Conservation (phyloP, 2,113 vertebrate genomes). For the Crotalus helleri region DNA sequence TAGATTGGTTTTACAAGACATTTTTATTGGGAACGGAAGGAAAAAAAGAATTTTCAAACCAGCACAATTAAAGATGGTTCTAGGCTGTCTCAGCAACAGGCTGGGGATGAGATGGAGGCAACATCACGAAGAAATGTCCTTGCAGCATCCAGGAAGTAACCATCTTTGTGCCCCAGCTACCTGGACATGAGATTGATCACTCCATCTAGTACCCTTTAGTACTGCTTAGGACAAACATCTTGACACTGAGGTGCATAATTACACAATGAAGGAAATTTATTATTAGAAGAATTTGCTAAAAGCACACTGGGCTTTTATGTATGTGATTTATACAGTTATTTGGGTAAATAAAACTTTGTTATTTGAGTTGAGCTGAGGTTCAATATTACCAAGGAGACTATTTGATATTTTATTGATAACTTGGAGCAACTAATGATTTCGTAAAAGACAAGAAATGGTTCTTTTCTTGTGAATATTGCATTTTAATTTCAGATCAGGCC, state of each 20-base stretch:
- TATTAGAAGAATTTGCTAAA: neutral
- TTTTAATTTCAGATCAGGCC: slow-evolving; percentile 27
- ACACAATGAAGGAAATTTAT: neutral
- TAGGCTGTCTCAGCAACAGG: neutral
- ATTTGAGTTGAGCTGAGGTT: neutral
- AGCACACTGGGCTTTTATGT: neutral
- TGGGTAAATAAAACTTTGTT: neutral
- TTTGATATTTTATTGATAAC: neutral
- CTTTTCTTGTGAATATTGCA: neutral
- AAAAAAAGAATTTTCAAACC: neutral
- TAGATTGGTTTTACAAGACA: neutral
- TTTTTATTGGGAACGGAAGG: neutral
- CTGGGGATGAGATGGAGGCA: neutral
- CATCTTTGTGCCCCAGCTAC: neutral
- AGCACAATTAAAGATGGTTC: neutral
- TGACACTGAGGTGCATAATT: neutral
- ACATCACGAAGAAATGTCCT: neutral
- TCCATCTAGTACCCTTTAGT: neutral
- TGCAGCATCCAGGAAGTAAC: neutral
- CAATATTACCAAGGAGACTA: neutral
- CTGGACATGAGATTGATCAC: neutral
- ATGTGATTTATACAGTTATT: neutral
- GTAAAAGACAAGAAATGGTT: neutral
- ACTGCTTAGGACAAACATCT: neutral
- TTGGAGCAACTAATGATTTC: slow-evolving; percentile 5